phyloP scores from a whole-genome alignment of 2,797 vertebrate species.

The Liparis tanakae region DNA sequence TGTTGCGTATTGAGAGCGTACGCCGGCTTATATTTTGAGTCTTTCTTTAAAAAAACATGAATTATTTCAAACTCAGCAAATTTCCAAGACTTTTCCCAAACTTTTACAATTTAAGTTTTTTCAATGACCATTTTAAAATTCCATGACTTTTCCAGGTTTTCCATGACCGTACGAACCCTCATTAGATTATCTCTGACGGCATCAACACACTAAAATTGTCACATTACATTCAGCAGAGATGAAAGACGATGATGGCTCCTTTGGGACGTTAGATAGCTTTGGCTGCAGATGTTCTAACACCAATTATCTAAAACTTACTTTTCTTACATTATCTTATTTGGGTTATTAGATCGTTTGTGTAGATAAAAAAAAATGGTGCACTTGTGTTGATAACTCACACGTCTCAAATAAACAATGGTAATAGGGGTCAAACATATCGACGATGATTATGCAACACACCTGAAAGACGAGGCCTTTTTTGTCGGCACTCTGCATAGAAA shows the following conservation, averaged over 20 bases:
- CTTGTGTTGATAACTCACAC: neutral
- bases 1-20: too few species aligned
- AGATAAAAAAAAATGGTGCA: slow-evolving; percentile 4
- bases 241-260: neutral
- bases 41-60: too few species aligned
- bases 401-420: slow-evolving; percentile 11
- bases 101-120: too few species aligned
- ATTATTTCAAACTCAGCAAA: too few species aligned
- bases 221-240: neutral
- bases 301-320: neutral
- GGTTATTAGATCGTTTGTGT: neutral
- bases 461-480: slow-evolving; percentile 95
- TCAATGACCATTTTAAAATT: too few species aligned
- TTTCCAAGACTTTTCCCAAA: too few species aligned
- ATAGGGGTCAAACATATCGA: slow-evolving; percentile 2
- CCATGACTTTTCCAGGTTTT: too few species aligned
- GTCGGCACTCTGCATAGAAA: slow-evolving; percentile 89
- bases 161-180: too few species aligned
- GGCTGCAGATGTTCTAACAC: neutral
- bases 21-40: too few species aligned
- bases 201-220: slow-evolving; percentile 2
- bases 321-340: neutral
- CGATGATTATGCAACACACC: slow-evolving; percentile 84
- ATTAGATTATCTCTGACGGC: neutral
- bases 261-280: neutral